A percentile compares a stretch with the other conserved stretches of the same genome.
Conservation (phyloP, 2,113 vertebrate species). For the Syngnathus typhle region DNA sequence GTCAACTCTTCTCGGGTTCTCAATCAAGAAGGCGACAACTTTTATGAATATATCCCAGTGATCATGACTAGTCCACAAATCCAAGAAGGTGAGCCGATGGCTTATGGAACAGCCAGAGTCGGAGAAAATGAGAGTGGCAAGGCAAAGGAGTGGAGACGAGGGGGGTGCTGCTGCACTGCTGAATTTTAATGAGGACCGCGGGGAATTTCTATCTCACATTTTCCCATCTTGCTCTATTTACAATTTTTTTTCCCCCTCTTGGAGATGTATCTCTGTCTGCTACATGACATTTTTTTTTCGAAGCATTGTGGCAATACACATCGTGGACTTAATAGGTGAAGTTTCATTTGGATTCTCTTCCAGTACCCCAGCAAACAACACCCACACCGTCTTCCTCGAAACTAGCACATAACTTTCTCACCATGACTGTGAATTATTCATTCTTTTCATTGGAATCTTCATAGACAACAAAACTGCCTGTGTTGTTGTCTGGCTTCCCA, state of each 20-base stretch:
- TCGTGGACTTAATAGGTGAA: conserved; percentile 56
- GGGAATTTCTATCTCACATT: conserved; percentile 67
- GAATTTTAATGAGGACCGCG: conserved; percentile 75
- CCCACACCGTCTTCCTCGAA: conserved; percentile 40
- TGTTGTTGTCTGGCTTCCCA: conserved; percentile 38
- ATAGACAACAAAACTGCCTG: conserved; percentile 53
- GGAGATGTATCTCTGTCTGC: conserved; percentile 43
- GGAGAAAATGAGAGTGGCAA: conserved; percentile 22
- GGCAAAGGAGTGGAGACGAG: conserved; percentile 29
- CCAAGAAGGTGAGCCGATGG: conserved; percentile 55
- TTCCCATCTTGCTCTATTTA: conserved; percentile 30
- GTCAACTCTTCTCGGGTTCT: conserved; percentile 35
- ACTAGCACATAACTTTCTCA: conserved; percentile 50
- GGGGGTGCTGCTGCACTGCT: conserved; percentile 49
- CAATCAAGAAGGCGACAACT: conserved; percentile 59
- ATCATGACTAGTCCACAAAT: conserved; percentile 64
- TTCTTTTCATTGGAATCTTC: conserved; percentile 77
- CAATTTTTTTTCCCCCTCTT: conserved; percentile 22
- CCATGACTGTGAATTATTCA: conserved; percentile 84
- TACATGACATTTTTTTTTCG: conserved; percentile 21
- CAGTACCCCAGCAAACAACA: conserved; percentile 44
- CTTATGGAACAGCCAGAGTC: conserved; percentile 46
- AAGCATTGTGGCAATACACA: conserved; percentile 22
- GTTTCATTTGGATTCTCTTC: conserved; percentile 66
- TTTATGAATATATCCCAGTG: conserved; percentile 79